Evolutionary conservation across 2,797 vertebrate species (phyloP), one percentile per base, ranked within the genome.

Genomic region (Sebastes iracundus): DNA sequence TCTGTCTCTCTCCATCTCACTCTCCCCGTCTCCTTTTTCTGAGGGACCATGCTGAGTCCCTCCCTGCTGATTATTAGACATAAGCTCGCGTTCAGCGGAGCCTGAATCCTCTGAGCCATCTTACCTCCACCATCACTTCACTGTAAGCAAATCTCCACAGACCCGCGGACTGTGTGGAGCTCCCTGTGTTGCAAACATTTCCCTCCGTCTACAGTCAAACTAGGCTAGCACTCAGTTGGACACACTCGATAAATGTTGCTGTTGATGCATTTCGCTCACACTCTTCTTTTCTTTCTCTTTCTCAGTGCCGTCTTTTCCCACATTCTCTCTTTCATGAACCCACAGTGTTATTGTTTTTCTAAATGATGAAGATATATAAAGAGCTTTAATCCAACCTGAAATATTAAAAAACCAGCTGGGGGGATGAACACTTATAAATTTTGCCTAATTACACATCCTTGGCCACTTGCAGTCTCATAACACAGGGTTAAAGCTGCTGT

Each of bases 51-150:
- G 88, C 90, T 92, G 93, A 90, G 90, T 92, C 88, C 84, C 81
- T 93, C 90, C 94, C 90, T 87, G 90, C 92, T 94, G 93, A 93
- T 94, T 93, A 93, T 93, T 90, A 95, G 93, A 92, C 91, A 91
- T 93, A 90, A 94, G 91, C 88, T 86, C 75, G 87, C 84, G 69
- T 93, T 94, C 94, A 93, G 87, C 55, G 22, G 80, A 92, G 94
- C 92, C 88, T 94, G 93, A 95, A 93, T 94, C 92, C 92, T 94
- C 90, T 85, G 92, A 95, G 94, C 89, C 89, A 89, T 93, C 92
- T 91, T 92, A 94, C 93, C 92, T 94, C 87, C 90, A 87, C 84
- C 91, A 87, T 93, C 89, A 91, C 88, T 74, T 88, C 87, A 82
- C 88, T 89, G 92, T 91, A 88, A 90, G 90, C 85, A 93, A 93